phyloP scores from a whole-genome alignment of 2,797 vertebrate species.

The Pelobates cultripes region DNA sequence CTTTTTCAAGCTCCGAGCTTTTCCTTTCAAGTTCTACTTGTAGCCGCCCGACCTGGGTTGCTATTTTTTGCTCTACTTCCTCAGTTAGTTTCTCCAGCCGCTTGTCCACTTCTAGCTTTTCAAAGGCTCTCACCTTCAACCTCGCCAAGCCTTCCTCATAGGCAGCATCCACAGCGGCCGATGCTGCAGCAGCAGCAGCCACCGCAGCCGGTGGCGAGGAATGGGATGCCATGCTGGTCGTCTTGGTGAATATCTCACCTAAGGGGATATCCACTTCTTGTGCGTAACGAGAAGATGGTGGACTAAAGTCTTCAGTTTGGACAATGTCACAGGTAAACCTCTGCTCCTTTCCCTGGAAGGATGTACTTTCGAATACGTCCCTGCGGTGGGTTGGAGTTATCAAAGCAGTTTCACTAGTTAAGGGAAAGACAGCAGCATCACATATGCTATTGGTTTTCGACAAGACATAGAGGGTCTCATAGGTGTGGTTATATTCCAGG shows the following conservation, averaged over 20 bases:
- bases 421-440: conserved; percentile 87
- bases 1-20: conserved; percentile 93
- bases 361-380: conserved; percentile 85
- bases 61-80: conserved; percentile 98
- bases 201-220: conserved; percentile 84
- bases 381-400: conserved; percentile 71
- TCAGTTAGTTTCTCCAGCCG: conserved; percentile 93
- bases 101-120: conserved; percentile 93
- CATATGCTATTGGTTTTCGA: conserved; percentile 98
- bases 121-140: conserved; percentile 93
- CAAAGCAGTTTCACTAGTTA: conserved; percentile 83
- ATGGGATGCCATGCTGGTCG: conserved; percentile 82
- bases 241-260: conserved; percentile 88
- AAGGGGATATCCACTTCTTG: conserved; percentile 96
- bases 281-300: conserved; percentile 83
- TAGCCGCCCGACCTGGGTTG: conserved; percentile 90
- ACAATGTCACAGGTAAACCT: conserved; percentile 89
- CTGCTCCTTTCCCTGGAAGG: conserved; percentile 84
- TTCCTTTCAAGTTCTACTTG: conserved; percentile 95
- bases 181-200: conserved; percentile 82
- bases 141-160: conserved; percentile 95
- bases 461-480: conserved; percentile 97
- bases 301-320: conserved; percentile 87
- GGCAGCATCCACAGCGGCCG: conserved; percentile 86
- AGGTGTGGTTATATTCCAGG: conserved; percentile 98